phyloP scores from a whole-genome alignment of 1,140 invertebrate genomes.

The Heliconius nattereri region DNA sequence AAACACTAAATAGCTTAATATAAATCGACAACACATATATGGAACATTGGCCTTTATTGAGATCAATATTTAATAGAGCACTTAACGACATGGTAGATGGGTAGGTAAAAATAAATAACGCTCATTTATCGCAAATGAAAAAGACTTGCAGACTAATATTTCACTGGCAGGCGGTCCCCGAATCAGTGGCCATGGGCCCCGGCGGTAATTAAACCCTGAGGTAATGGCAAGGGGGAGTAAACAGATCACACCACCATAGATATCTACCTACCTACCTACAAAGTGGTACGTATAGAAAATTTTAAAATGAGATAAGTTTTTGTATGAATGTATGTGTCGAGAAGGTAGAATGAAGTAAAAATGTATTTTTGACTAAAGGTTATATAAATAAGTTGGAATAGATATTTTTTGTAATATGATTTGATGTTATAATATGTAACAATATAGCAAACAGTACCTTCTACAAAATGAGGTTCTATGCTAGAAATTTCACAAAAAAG shows the following conservation, averaged over 20 bases:
- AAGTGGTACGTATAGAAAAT: background rate
- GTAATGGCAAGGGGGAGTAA: slow-evolving; percentile 24
- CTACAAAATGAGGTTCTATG: no score
- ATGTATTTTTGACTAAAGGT: background rate
- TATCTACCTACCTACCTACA: background rate
- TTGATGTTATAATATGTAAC: background rate
- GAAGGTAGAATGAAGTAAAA: background rate
- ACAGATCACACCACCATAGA: slow-evolving; percentile 11
- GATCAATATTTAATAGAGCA: slow-evolving; percentile 5
- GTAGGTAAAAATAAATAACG: slow-evolving; percentile 20
- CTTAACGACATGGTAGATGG: slow-evolving; percentile 8
- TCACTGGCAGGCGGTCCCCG: slow-evolving; percentile 37
- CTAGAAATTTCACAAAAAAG: no score
- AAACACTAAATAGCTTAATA: background rate
- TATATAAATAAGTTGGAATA: background rate
- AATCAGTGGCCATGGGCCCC: slow-evolving; percentile 40
- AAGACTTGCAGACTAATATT: slow-evolving; percentile 45
- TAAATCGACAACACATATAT: background rate
- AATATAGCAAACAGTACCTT: no score
- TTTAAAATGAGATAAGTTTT: slow-evolving; percentile 8
- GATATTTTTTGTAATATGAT: background rate
- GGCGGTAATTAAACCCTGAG: slow-evolving; percentile 35
- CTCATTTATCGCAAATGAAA: slow-evolving; percentile 26
- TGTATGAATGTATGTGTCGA: background rate
- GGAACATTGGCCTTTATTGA: background rate